phyloP scores from a whole-genome alignment of 2,113 vertebrate genomes.

The Phrynosoma platyrhinos region DNA sequence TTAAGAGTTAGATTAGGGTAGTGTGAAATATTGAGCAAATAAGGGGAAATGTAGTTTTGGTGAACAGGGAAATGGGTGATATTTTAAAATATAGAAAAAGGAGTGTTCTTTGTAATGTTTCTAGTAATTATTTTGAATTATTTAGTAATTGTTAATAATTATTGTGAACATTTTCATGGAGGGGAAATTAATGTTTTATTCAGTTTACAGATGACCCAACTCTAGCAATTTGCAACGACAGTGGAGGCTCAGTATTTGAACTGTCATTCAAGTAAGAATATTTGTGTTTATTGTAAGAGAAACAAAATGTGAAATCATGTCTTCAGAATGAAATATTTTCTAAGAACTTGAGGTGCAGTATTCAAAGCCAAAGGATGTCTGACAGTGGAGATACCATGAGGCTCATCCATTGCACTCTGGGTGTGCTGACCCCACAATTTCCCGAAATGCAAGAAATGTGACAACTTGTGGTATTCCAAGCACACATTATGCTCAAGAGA shows the following conservation, averaged over 20 bases:
- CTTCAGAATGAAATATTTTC: neutral
- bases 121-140: constrained; percentile 8
- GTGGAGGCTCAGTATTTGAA: constrained; percentile 97
- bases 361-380: neutral
- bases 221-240: constrained; percentile 96
- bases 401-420: too few species aligned
- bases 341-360: neutral
- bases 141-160: neutral
- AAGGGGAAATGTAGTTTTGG: neutral
- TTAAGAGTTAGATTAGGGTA: neutral
- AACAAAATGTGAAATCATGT: neutral
- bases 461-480: too few species aligned
- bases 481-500: neutral
- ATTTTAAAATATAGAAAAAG: neutral
- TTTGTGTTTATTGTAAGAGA: constrained; percentile 32
- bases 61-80: too few species aligned
- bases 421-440: too few species aligned
- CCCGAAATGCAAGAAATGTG: too few species aligned
- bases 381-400: too few species aligned
- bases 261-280: constrained; percentile 91
- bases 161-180: constrained; percentile 20
- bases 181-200: constrained; percentile 65
- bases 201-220: constrained; percentile 98
- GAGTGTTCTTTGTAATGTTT: neutral
- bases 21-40: neutral